A percentile compares a stretch with the other conserved stretches of the same genome.
Conservation (phyloP, 2,797 vertebrate genomes). For the Xiphorhynchus erythropygius region DNA sequence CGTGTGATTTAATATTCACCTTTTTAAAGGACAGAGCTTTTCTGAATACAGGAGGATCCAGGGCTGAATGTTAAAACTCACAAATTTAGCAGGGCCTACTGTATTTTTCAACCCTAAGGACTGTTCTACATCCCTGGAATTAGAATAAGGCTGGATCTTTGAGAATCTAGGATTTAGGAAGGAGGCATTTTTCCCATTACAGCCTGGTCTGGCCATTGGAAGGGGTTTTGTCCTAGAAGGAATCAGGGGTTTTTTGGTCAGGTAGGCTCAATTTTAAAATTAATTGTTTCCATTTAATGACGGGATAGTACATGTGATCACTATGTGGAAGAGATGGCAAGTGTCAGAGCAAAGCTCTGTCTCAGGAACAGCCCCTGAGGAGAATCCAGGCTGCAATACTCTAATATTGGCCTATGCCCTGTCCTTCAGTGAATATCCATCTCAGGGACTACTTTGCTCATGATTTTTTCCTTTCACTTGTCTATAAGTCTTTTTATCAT, state of each 20-base stretch:
- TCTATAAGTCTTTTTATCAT: background rate
- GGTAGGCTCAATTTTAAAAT: background rate
- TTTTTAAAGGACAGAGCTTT: constrained; percentile 11
- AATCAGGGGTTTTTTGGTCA: background rate
- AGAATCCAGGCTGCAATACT: background rate
- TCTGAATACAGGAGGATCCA: background rate
- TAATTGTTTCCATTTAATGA: background rate
- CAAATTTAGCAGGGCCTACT: background rate
- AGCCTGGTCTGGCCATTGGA: background rate
- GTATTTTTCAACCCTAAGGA: background rate
- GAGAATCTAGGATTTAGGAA: background rate
- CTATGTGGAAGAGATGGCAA: background rate
- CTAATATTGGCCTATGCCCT: background rate
- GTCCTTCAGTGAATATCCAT: background rate
- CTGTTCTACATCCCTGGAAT: background rate
- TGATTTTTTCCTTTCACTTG: background rate
- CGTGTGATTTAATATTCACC: constrained; percentile 30
- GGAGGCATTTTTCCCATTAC: background rate
- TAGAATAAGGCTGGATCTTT: background rate
- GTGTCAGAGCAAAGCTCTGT: background rate
- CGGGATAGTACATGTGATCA: background rate
- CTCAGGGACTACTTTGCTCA: background rate
- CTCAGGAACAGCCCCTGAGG: background rate
- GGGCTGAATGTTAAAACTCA: background rate
- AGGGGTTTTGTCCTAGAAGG: background rate